A percentile compares a stretch with the other conserved stretches of the same genome.
Conservation (phyloP, 2,888 invertebrate genomes). For the Sphinx pinastri region DNA sequence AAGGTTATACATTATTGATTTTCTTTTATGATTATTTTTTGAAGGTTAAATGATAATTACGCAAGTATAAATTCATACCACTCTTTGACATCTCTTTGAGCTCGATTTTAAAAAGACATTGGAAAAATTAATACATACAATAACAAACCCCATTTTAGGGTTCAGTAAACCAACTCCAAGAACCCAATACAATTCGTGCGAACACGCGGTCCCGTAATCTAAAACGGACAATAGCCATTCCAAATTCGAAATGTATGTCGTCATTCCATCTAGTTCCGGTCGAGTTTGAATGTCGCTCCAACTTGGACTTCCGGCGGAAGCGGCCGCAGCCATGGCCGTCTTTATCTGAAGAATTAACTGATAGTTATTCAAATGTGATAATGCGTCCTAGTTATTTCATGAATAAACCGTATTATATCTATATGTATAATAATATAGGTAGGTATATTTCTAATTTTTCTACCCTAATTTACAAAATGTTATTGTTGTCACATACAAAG, state of each 20-base stretch:
- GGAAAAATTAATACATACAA: too few relatives aligned
- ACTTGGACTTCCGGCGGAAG: conserved; percentile 80
- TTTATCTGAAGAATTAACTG: conserved; percentile 82
- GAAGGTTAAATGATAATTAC: too few relatives aligned
- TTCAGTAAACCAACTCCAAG: not conserved
- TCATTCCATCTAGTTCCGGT: conserved; percentile 79
- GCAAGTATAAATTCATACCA: too few relatives aligned
- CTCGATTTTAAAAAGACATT: too few relatives aligned
- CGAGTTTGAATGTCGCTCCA: conserved; percentile 82
- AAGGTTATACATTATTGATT: too few relatives aligned
- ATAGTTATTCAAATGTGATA: conserved; percentile 78
- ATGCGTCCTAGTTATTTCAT: conserved; percentile 8
- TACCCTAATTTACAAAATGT: too few relatives aligned
- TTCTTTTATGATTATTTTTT: too few relatives aligned
- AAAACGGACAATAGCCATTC: conserved; percentile 62
- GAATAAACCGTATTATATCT: not conserved
- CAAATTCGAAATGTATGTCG: conserved; percentile 83
- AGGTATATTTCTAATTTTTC: too few relatives aligned
- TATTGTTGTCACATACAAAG: too few relatives aligned
- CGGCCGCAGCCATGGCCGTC: conserved; percentile 77
- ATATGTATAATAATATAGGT: too few relatives aligned
- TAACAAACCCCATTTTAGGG: not conserved
- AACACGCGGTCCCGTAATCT: conserved; percentile 34
- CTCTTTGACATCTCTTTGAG: too few relatives aligned
- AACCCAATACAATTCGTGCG: conserved; percentile 24